A percentile compares a stretch with the other conserved stretches of the same genome.
These are phyloP conservation scores for Radopholus similis DNA, from an alignment of 1,140 invertebrate genomes.

Conservation along the genomic window DNA sequence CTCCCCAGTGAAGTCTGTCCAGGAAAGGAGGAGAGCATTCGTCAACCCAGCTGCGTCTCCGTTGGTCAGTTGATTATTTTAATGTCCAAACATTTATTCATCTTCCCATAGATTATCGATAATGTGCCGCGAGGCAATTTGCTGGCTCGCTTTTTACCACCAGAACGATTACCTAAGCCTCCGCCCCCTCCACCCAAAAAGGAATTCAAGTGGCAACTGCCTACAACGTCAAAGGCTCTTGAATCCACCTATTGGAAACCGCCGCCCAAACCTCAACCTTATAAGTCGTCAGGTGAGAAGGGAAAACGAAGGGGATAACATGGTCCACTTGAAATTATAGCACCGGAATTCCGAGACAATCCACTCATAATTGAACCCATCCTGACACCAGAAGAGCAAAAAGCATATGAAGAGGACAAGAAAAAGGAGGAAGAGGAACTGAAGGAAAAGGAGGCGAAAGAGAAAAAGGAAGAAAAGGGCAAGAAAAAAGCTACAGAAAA, in stretches of 20 bases:
- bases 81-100: background rate
- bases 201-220: conserved; percentile 17
- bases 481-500: background rate
- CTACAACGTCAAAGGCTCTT: conserved; percentile 14
- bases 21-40: conserved; percentile 9
- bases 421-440: conserved; percentile 5
- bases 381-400: conserved; percentile 9
- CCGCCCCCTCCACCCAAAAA: conserved; percentile 13
- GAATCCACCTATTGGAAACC: conserved; percentile 14
- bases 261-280: conserved; percentile 16
- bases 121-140: conserved; percentile 18
- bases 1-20: conserved; percentile 8
- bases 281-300: conserved; percentile 17
- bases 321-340: background rate
- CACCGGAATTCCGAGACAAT: conserved; percentile 15
- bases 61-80: background rate
- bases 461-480: conserved; percentile 4
- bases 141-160: conserved; percentile 11
- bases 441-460: background rate
- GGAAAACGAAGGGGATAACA: background rate
- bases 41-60: conserved; percentile 7
- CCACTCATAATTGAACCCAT: conserved; percentile 16
- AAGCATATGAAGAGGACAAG: conserved; percentile 22
- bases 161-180: conserved; percentile 10
- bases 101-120: conserved; percentile 6